phyloP scores from a whole-genome alignment of 2,797 vertebrate genomes.

The Intellagama lesueurii region DNA sequence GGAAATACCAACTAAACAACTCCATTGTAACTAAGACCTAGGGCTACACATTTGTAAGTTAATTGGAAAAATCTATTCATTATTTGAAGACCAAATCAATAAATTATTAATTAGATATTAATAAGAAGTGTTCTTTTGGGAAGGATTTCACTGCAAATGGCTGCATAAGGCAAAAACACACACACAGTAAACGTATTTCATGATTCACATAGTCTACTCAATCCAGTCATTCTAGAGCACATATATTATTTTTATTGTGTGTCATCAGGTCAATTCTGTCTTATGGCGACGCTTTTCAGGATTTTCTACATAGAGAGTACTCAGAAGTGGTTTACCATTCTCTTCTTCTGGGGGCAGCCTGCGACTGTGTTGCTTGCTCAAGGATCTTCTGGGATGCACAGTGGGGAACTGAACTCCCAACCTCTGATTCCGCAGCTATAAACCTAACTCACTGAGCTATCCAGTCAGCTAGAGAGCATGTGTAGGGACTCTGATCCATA shows the following conservation, averaged over 20 bases:
- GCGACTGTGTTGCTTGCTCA: background rate
- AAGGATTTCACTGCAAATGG: constrained; percentile 11
- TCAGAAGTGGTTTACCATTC: too few species aligned
- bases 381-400: too few species aligned
- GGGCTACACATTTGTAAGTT: background rate
- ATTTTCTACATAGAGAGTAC: too few species aligned
- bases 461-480: too few species aligned
- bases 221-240: background rate
- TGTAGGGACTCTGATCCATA: too few species aligned
- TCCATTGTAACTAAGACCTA: background rate
- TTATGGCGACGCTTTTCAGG: too few species aligned
- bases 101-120: background rate
- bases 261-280: too few species aligned
- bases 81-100: background rate
- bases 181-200: background rate
- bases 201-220: background rate
- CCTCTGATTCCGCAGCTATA: too few species aligned
- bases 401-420: too few species aligned
- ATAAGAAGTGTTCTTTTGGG: background rate
- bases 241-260: too few species aligned
- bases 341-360: too few species aligned
- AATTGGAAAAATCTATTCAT: background rate
- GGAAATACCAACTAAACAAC: background rate
- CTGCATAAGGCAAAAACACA: background rate
- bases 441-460: too few species aligned